Base-by-base conservation (phyloP, 2,113 vertebrate species). In the Vimba vimba region DNA sequence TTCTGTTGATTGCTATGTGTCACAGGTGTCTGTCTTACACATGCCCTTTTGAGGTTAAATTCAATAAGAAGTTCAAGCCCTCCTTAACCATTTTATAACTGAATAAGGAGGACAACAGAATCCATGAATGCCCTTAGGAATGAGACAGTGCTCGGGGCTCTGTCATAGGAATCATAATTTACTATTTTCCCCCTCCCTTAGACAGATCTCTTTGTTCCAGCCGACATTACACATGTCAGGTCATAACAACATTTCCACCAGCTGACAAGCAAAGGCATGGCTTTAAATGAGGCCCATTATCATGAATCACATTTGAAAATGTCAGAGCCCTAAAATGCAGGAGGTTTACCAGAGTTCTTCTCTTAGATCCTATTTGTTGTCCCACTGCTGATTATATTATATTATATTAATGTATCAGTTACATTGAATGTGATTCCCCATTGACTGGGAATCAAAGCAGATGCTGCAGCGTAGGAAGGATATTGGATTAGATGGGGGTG, bases 391-490 rank as follows among this genome's bases (percentile, higher is more conserved):
- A 88, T 90, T 84, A 77, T 81, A 90, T 90, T 90, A 90, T 83
- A 86, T 90, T 90, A 87, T 69, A 69, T 90, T 90, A 75, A 87
- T 88, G 86, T 84, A 87, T 86, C 87, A 88, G 87, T 86, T 86
- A 90, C 81, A 69, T n/a, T 85, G 75, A 83, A 90, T 88, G 79
- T 47, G 83, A 90, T 83, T 90, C 83, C 60, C 85, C 87, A 85
- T 87, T 86, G 86, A 87, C 87, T 87, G 74, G 69, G 85, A 33
- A 87, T 88, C 79, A 85, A 88, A 88, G 87, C 85, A 23, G 60
- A 79, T 77, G 50, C 62, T 84, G 76, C 79, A 36, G 60, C 43
- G 45, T 36, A 39, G 66, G 15, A 50, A 85, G 75, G 57, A 88
- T 82, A 87, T 88, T 88, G 47, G 64, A 87, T 90, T 88, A 90